A percentile compares a stretch with the other conserved stretches of the same genome.
Evolutionary conservation across 2,888 invertebrate species (phyloP).

Genomic region (Leptodirus hochenwartii): DNA sequence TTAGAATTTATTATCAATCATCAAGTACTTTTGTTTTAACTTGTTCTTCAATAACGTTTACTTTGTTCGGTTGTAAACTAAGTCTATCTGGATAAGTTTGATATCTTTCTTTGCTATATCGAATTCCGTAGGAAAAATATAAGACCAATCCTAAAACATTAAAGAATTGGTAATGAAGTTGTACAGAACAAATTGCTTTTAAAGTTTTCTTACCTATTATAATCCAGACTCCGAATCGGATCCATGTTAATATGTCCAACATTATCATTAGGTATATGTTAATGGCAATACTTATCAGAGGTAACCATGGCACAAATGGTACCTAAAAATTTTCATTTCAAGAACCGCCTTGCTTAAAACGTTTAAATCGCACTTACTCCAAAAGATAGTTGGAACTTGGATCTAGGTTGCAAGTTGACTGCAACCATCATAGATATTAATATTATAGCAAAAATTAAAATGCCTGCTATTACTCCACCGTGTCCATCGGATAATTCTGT

Average conservation of each 20-base stretch:
- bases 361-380: constrained; percentile 27
- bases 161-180: constrained; percentile 1
- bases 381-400: constrained; percentile 40
- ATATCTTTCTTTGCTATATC: constrained; percentile 42
- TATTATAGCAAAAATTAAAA: constrained; percentile 18
- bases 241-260: constrained; percentile 62
- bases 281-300: constrained; percentile 60
- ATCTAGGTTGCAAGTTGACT: constrained; percentile 43
- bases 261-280: constrained; percentile 77
- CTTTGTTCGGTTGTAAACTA: too few species aligned
- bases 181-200: not conserved
- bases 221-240: constrained; percentile 66
- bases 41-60: too few species aligned
- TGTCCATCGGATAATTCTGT: constrained; percentile 23
- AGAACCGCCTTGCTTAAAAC: not conserved
- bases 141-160: constrained; percentile 44
- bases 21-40: too few species aligned
- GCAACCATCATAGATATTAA: constrained; percentile 29
- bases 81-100: too few species aligned
- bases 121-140: constrained; percentile 54
- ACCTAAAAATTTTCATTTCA: constrained; percentile 35
- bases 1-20: too few species aligned
- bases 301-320: constrained; percentile 66
- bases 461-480: constrained; percentile 21
- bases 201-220: constrained; percentile 39